Evolutionary conservation across 2,113 vertebrate species (phyloP).

Genomic region (Lepus europaeus): DNA sequence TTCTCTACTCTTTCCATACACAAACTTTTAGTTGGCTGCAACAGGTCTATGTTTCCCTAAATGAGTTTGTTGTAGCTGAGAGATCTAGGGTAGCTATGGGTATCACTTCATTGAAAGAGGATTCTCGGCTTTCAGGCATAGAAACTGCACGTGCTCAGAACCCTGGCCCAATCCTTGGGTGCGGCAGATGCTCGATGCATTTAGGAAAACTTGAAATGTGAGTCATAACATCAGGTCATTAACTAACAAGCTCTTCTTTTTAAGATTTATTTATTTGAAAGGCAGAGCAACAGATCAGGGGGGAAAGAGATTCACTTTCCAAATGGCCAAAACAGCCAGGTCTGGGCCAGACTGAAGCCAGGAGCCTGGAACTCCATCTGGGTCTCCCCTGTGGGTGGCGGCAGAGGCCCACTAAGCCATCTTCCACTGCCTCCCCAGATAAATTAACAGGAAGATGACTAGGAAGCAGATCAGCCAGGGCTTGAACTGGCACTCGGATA

Average conservation of each 20-base stretch:
- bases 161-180: neutral
- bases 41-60: neutral
- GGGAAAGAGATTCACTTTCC: too few species aligned
- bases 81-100: neutral
- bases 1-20: neutral
- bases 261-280: too few species aligned
- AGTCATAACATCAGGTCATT: neutral
- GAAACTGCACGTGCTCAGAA: neutral
- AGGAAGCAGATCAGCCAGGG: too few species aligned
- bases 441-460: too few species aligned
- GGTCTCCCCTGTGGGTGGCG: too few species aligned
- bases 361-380: too few species aligned
- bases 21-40: neutral
- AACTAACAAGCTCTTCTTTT: neutral
- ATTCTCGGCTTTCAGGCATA: neutral
- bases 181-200: neutral
- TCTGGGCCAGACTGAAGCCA: too few species aligned
- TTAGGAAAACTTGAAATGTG: neutral
- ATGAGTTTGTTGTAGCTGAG: neutral
- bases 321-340: too few species aligned
- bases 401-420: too few species aligned
- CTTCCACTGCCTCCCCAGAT: too few species aligned
- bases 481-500: too few species aligned
- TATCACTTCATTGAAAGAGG: neutral
- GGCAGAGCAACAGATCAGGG: too few species aligned